Base-by-base conservation (phyloP, 2,113 vertebrate species). In the Odobenus rosmarus region DNA sequence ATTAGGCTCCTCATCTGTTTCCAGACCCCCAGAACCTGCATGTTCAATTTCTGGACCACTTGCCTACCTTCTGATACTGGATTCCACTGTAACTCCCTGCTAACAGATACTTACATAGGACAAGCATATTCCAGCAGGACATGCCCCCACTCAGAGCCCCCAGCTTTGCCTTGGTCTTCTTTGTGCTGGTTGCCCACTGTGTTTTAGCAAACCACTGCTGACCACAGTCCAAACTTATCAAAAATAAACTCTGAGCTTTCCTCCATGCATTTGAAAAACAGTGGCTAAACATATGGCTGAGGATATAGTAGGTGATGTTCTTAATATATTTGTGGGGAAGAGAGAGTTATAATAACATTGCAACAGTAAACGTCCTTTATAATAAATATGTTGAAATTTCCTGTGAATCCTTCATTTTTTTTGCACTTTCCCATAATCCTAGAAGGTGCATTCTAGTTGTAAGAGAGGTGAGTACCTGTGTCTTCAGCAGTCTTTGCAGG, bases 401-500 rank as follows among this genome's bases (percentile, higher is more conserved):
- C 36, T 93, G 23, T 77, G 55, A 86, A 80, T 57, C 18, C 21
- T 85, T 26, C 15, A 39, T 69, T 24, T 84, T 33, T 33, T 51
- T 31, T 81, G 4, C 2, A 61, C 4, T 77, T 61, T 67, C 39
- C 92, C 5, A 51, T 67, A 21, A 49, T 77, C 14, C 15, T n/a
- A 85, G 53, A 82, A 61, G 6, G 21, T 90, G 9, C 2, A 55
- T 77, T 53, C 14, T 59, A 18, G 3, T 46, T 91, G 3, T 94
- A 81, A 95, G 49, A 93, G 23, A 88, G 23, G 46, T 46, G 12
- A 84, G 42, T 14, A n/a, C 18, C 13, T 23, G 33, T 23, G 24
- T 88, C n/a, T 91, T 85, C 21, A 91, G 64, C 21, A 77, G 19
- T n/a, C 61, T 86, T 57, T 92, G 46, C 23, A 93, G 86, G 91